These are phyloP conservation scores for Alviniconcha marisindica DNA, from an alignment of 1,140 invertebrate genomes.

Conservation along the genomic window DNA sequence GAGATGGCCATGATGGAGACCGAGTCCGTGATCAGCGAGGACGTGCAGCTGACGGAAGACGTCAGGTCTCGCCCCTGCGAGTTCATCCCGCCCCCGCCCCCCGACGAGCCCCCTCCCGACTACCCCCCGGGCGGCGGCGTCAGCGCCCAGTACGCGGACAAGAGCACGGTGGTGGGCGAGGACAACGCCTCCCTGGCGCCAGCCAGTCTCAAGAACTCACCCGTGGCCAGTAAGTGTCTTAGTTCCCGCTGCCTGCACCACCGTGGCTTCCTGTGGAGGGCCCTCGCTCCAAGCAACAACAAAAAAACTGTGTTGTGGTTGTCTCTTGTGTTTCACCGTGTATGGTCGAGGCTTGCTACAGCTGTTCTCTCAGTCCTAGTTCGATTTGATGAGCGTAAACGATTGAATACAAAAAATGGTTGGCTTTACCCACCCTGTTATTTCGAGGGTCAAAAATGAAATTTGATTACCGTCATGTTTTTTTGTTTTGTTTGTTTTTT, in stretches of 20 bases:
- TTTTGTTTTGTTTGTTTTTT: too few relatives aligned
- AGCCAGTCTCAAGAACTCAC: slow-evolving; percentile 59
- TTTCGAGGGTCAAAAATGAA: too few relatives aligned
- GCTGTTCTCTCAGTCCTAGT: too few relatives aligned
- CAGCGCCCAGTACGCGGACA: slow-evolving; percentile 45
- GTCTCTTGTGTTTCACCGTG: too few relatives aligned
- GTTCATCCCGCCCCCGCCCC: slow-evolving; percentile 68
- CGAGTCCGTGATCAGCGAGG: slow-evolving; percentile 59
- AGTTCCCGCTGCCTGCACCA: background rate
- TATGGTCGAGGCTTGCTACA: too few relatives aligned
- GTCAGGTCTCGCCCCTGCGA: slow-evolving; percentile 54
- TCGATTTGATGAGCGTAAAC: too few relatives aligned
- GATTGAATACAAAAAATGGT: too few relatives aligned
- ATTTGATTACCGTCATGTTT: too few relatives aligned
- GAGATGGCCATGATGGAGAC: slow-evolving; percentile 62
- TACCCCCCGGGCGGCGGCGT: slow-evolving; percentile 57
- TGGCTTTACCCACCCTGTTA: too few relatives aligned
- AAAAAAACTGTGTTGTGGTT: too few relatives aligned
- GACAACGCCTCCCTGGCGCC: slow-evolving; percentile 59
- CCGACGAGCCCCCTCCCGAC: slow-evolving; percentile 62
- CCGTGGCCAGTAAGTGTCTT: slow-evolving; percentile 58
- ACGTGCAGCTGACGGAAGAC: slow-evolving; percentile 49
- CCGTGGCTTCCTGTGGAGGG: too few relatives aligned
- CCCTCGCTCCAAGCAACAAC: too few relatives aligned
- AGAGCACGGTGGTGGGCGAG: slow-evolving; percentile 51